Evolutionary conservation across 2,113 vertebrate species (phyloP), one percentile per base, ranked within the genome.

Genomic region (Anarhynchus alexandrinus): DNA sequence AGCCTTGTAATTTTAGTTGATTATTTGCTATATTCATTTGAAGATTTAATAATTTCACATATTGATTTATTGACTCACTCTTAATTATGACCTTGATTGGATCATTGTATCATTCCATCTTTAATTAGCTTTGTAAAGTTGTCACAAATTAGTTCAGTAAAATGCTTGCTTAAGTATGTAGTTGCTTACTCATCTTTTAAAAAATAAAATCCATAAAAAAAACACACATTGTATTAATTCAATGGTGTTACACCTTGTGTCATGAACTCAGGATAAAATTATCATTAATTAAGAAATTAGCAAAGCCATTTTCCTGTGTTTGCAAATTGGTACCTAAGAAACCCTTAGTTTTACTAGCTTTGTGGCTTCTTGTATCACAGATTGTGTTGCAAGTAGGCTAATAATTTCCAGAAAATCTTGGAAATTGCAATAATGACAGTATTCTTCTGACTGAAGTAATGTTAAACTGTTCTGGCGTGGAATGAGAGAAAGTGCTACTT

Each of bases 1-100:
- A 93, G 18, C 8, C 42, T 59, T 72, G 14, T 65, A 82, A 80
- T 90, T 95, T 90, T 22, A 25, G 42, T 43, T 92, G 90, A 79
- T 93, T 90, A 42, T 23, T 51, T 71, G 25, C 9, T 73, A 15
- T 64, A 51, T 66, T 91, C 12, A 27, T 58, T 71, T 71, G 38
- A 82, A 71, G 30, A 92, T 92, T 85, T 88, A 64, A 86, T 92
- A 93, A 90, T 83, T 90, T 93, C 47, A 65, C 36, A 49, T 80
- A 90, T 49, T 82, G 86, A 90, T 88, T 96, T 86, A 90, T 88
- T 88, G 86, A 79, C 70, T 92, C 30, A 52, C 25, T 94, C 25
- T 90, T 96, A 95, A 93, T 90, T 57, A 90, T 61, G 36, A 62
- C 21, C 67, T 90, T 96, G 58, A 90, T 86, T 90, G 61, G 18